phyloP scores from a whole-genome alignment of 1,140 invertebrate species.

The Calosoma granatense region DNA sequence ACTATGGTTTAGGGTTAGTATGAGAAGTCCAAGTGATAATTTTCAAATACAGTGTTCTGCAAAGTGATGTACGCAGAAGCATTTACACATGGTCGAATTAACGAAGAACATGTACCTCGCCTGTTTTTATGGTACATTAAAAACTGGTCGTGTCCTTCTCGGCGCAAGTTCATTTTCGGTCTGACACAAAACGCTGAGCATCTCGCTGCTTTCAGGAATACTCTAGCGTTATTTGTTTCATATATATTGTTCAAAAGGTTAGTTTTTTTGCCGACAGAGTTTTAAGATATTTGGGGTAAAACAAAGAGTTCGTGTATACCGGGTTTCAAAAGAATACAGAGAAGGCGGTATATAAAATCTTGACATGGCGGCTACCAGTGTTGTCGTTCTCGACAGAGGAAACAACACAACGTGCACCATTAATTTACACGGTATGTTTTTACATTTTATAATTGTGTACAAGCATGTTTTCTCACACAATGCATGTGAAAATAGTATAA shows the following conservation, averaged over 20 bases:
- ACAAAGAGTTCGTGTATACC: neutral
- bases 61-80: neutral
- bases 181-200: neutral
- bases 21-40: neutral
- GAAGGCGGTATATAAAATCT: neutral
- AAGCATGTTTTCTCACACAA: neutral
- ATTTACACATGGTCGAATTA: neutral
- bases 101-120: neutral
- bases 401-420: slow-evolving; percentile 93
- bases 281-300: neutral
- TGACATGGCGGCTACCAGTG: slow-evolving; percentile 71
- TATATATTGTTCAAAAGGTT: neutral
- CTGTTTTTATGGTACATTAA: neutral
- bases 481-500: no score
- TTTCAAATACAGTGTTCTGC: neutral
- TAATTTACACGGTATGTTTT: slow-evolving; percentile 78
- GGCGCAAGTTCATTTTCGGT: neutral
- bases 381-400: slow-evolving; percentile 84
- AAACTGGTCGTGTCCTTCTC: neutral
- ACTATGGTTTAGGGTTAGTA: no score
- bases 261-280: neutral
- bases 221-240: neutral
- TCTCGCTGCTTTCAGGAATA: neutral
- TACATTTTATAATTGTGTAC: no score
- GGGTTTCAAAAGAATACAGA: neutral